phyloP scores from a whole-genome alignment of 2,113 vertebrate species.

The Chitala chitala region DNA sequence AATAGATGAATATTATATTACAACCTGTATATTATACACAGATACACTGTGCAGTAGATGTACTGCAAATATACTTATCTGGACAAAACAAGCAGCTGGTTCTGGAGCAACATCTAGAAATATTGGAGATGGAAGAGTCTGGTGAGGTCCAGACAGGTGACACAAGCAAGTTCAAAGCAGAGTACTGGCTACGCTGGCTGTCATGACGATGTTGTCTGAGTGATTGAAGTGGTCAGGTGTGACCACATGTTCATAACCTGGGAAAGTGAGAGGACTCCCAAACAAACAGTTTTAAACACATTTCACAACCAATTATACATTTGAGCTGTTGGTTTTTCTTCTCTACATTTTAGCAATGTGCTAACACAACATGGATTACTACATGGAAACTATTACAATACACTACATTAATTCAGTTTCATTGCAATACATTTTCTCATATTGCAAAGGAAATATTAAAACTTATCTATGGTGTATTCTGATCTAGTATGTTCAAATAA shows the following conservation, averaged over 20 bases:
- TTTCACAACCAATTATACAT: constrained; percentile 54
- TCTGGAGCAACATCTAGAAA: background rate
- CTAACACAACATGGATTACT: constrained; percentile 35
- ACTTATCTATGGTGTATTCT: background rate
- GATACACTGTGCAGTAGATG: background rate
- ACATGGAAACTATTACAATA: constrained; percentile 49
- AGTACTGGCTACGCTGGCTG: too few relatives aligned
- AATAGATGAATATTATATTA: too few relatives aligned
- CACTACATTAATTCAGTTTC: too few relatives aligned
- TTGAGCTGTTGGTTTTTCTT: constrained; percentile 42
- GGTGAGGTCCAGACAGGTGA: too few relatives aligned
- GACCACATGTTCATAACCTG: background rate
- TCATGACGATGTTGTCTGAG: too few relatives aligned
- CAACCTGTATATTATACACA: too few relatives aligned
- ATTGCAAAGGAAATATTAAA: background rate
- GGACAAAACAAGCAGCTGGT: background rate
- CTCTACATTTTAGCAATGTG: constrained; percentile 44
- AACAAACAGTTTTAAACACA: constrained; percentile 14
- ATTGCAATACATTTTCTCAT: background rate
- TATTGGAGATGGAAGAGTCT: background rate
- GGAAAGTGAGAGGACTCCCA: background rate
- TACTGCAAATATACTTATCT: background rate
- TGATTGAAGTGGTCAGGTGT: too few relatives aligned
- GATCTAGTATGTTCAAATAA: too few relatives aligned
- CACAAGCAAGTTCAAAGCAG: background rate